phyloP scores from a whole-genome alignment of 2,797 vertebrate genomes.

The Sebastiscus tertius region DNA sequence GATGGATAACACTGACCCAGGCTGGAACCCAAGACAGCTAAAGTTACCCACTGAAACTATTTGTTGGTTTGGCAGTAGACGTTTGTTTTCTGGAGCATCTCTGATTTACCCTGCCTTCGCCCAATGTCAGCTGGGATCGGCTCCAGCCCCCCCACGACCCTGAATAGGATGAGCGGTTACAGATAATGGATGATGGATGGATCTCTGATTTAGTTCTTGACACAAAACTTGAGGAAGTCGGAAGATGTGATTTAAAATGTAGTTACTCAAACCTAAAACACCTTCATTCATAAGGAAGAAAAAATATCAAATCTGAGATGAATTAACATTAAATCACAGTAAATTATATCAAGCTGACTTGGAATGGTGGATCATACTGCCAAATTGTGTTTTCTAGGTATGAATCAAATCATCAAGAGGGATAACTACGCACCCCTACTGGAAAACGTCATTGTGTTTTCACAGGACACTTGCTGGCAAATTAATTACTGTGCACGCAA shows the following conservation, averaged over 20 bases:
- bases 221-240: not conserved
- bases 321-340: not conserved
- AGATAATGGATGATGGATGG: too few species aligned
- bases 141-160: too few species aligned
- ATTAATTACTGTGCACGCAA: slow-evolving; percentile 24
- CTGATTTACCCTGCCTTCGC: not conserved
- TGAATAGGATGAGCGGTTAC: too few species aligned
- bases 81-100: not conserved
- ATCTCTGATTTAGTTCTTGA: not conserved
- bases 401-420: not conserved
- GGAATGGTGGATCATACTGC: not conserved
- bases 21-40: not conserved
- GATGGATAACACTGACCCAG: not conserved
- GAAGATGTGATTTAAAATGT: not conserved
- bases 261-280: not conserved
- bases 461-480: slow-evolving; percentile 12
- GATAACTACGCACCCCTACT: not conserved
- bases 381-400: not conserved
- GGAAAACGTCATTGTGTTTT: slow-evolving; percentile 16
- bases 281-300: not conserved
- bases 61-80: not conserved
- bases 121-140: too few species aligned
- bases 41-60: not conserved
- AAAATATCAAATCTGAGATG: not conserved
- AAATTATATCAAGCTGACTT: not conserved